A percentile compares a stretch with the other conserved stretches of the same genome.
These are phyloP conservation scores for Lacerta bilineata DNA, from an alignment of 2,797 vertebrate species.

Conservation along the genomic window DNA sequence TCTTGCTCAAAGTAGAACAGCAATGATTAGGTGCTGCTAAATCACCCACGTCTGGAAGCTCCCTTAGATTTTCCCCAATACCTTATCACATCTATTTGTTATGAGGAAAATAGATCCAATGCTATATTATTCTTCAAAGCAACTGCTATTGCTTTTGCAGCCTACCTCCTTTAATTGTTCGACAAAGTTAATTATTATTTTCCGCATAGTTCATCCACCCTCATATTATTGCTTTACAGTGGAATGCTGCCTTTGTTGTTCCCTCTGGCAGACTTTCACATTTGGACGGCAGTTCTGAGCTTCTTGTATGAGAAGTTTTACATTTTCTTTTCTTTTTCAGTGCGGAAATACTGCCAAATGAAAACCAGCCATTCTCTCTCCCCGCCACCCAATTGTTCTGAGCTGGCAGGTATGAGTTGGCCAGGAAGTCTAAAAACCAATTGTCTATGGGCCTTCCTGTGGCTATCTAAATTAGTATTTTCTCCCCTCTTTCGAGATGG, in stretches of 20 bases:
- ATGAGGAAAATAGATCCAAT: neutral
- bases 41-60: neutral
- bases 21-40: too few relatives aligned
- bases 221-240: slow-evolving; percentile 3
- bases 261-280: slow-evolving; percentile 53
- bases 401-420: neutral
- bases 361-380: neutral
- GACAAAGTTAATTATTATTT: slow-evolving; percentile 59
- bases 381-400: neutral
- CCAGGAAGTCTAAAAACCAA: slow-evolving; percentile 22
- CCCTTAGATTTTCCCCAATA: neutral
- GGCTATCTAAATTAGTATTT: slow-evolving; percentile 14
- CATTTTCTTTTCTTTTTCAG: neutral
- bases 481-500: neutral
- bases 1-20: too few relatives aligned
- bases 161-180: slow-evolving; percentile 37
- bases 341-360: slow-evolving; percentile 24
- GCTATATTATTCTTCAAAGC: neutral
- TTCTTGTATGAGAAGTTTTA: slow-evolving; percentile 18
- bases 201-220: slow-evolving; percentile 49
- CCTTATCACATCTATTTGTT: neutral
- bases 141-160: neutral
- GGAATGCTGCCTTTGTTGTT: slow-evolving; percentile 20
- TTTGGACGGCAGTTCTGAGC: slow-evolving; percentile 47
- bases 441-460: neutral